Base-by-base conservation (phyloP, 2,113 vertebrate species). In the Pituophis catenifer region DNA sequence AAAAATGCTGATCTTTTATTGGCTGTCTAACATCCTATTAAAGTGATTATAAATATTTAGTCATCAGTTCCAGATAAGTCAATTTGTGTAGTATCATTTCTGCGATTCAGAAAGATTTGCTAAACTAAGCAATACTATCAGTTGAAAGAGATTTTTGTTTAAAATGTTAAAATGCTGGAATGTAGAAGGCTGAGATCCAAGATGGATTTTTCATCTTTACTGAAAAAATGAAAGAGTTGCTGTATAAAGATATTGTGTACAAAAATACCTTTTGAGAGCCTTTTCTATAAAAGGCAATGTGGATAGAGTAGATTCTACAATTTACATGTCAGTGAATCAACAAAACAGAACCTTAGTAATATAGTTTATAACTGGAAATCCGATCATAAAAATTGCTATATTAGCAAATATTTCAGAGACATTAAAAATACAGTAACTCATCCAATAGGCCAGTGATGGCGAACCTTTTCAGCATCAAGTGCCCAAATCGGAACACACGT, bases 71-170 rank as follows among this genome's bases (percentile, higher is more conserved):
- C 75, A 44, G 19, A 44, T 44, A 81, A 44, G 75, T 81, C 33
- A 23, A 81, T 38, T 81, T 81, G 33, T 21, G 19, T 44, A 81
- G 75, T 21, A 81, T 44, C 75, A 44, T 81, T 38, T 38, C 17
- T 81, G 17, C 15, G 38, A 38, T 81, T 44, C 33, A 81, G 33
- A 81, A 81, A 81, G 33, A 21, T 44, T 81, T 81, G 75, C 19
- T 81, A 95, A 54, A 52, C 53, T n/a, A 90, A 92, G 59, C 62
- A 89, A 13, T 94, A 91, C 21, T 89, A n/a, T 19, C 23, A 53
- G 48, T 88, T 92, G 94, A 50, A 92, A 92, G 48, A 57, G 59
- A 54, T 89, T 94, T 70, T 89, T 95, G 92, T 94, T 95, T 95
- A n/a, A 10, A 90, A 92, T 44, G 93, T 44, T 95, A 50, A 90